Evolutionary conservation across 2,113 vertebrate species (phyloP), one percentile per base, ranked within the genome.

Genomic region (Xiphophorus hellerii): DNA sequence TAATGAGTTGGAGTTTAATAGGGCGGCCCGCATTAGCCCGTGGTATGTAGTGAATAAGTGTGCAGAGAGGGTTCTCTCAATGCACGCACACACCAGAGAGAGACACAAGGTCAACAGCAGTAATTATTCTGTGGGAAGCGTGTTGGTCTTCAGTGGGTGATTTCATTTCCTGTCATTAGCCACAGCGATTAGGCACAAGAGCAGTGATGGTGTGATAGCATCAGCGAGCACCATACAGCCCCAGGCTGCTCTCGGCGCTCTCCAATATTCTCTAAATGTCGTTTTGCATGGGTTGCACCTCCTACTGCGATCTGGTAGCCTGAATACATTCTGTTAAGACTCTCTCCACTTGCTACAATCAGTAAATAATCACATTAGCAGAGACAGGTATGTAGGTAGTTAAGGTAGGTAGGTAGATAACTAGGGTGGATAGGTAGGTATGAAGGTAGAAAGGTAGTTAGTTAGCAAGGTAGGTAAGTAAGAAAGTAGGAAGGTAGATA

Each of bases 81-180:
- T 61, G 76, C 68, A 68, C 79, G 74, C 78, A 76, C 62, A 80
- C 73, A 77, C 75, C 73, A 25, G 70, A 75, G 62, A 83, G 83
- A 81, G 72, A n/a, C 81, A 81, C 81, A 91, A 92, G 92, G 92
- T 93, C 90, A 92, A 89, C 88, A 81, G 74, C 78, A 15, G 85
- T 88, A 92, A 90, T 92, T 90, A 90, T 84, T 81, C 84, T 79
- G 82, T 51, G 77, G 89, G 82, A 87, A 82, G 82, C 62, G 48
- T 70, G 72, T 68, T 78, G 84, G 75, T 80, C 79, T 90, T 87
- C 78, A 82, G 78, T 73, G 81, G 83, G 74, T 90, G 87, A 89
- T 89, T 91, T 88, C 77, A 89, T 90, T 90, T 92, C 85, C 86
- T 76, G 84, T 83, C 87, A 89, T 92, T 90, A 92, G 91, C 90